Evolutionary conservation across 2,888 invertebrate species (phyloP).

Genomic region (Drosophila birchii): DNA sequence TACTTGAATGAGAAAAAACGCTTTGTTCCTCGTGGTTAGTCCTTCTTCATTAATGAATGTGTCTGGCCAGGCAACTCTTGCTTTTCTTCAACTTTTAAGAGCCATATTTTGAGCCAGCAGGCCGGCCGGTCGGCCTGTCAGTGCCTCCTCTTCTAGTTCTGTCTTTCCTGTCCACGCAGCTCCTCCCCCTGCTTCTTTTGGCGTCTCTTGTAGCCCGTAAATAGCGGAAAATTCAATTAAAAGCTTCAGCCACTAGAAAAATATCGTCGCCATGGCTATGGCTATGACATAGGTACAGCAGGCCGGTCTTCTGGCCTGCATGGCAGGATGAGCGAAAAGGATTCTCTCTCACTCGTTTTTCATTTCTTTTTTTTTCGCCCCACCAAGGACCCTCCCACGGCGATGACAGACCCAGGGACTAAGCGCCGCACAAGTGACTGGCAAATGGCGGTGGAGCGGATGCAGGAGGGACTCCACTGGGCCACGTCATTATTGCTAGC

Average conservation of each 20-base stretch:
- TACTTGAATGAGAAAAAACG: neutral
- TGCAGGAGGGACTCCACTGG: conserved; percentile 1
- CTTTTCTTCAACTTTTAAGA: conserved; percentile 41
- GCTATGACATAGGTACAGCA: conserved; percentile 71
- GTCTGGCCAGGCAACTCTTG: conserved; percentile 31
- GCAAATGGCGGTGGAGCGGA: conserved; percentile 1
- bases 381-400: conserved; percentile 21
- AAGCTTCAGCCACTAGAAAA: conserved; percentile 80
- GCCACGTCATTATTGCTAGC: conserved; percentile 60
- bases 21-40: neutral
- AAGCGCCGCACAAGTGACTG: conserved; percentile 47
- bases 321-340: conserved; percentile 38
- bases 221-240: conserved; percentile 80
- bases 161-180: conserved; percentile 8
- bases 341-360: conserved; percentile 19
- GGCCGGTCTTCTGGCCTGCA: conserved; percentile 41
- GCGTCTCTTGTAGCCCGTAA: conserved; percentile 56
- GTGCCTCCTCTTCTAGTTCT: conserved; percentile 6
- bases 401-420: conserved; percentile 55
- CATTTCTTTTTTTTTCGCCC: conserved; percentile 16
- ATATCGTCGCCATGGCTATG: conserved; percentile 79
- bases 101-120: conserved; percentile 43
- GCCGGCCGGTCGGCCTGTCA: conserved; percentile 21
- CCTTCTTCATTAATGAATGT: conserved; percentile 5
- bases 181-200: conserved; percentile 4